These are phyloP conservation scores for Pao palembangensis DNA, from an alignment of 2,113 vertebrate species.

Conservation along the genomic window DNA sequence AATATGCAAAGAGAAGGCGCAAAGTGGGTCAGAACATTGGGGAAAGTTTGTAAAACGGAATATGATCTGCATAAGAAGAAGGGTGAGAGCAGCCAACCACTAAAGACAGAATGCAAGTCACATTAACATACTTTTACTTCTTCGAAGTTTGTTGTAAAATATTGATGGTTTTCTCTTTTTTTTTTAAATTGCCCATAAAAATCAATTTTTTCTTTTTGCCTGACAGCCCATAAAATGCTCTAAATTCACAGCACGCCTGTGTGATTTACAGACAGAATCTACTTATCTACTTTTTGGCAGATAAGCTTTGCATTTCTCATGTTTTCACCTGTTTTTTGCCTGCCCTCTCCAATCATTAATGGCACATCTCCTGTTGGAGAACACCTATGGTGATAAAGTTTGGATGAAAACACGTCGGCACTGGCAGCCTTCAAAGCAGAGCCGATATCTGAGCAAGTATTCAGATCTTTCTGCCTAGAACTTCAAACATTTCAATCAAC, in stretches of 20 bases:
- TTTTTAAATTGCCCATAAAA: no score
- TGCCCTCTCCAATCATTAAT: no score
- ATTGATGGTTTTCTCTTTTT: no score
- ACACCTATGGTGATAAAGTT: no score
- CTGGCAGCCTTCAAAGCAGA: no score
- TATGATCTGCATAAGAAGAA: slow-evolving; percentile 20
- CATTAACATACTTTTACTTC: not conserved
- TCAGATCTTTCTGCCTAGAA: no score
- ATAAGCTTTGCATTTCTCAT: not conserved
- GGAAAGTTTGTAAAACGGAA: slow-evolving; percentile 38
- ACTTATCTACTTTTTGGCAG: not conserved
- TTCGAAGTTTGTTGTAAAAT: no score
- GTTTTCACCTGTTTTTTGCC: not conserved
- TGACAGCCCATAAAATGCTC: not conserved
- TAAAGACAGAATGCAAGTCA: slow-evolving; percentile 6
- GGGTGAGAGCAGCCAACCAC: slow-evolving; percentile 17
- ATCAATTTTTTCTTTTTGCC: not conserved
- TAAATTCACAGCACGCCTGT: no score
- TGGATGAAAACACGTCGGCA: no score
- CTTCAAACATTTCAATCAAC: no score
- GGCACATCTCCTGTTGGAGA: no score
- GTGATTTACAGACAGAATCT: not conserved
- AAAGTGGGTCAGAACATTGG: slow-evolving; percentile 65
- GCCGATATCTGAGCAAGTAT: no score
- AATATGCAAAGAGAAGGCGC: slow-evolving; percentile 46